Evolutionary conservation across 2,888 invertebrate genomes (phyloP), one percentile per base, ranked within the genome.

Genomic region (Metellina segmentata): DNA sequence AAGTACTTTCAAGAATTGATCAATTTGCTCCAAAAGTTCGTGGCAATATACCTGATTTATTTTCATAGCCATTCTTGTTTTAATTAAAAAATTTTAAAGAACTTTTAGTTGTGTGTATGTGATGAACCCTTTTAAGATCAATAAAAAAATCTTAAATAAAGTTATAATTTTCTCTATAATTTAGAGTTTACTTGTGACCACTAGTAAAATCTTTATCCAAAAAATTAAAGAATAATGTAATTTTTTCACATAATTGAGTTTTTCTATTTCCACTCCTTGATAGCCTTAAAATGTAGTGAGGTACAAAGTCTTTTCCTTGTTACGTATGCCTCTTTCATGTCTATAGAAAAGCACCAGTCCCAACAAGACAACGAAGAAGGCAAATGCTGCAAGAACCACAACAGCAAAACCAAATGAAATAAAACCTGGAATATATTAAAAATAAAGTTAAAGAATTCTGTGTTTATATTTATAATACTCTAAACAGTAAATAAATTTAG

Each of bases 331-430:
- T 91, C 77, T 77, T 48, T 79, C 83, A 34, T 87, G 70, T 53
- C 79, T 87, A 51, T 91, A 91, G 71, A 53, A 88, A 1, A 91
- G 8, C 16, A 87, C 72, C 16, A 91, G n/a, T 5, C 71, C 71
- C 48, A 91, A 77, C 48, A 91, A 34, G 20, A 61, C 6, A 51
- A 91, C n/a, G 49, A 91, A 91, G 8, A 87, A 52, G 16, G 69
- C 83, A 72, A 91, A 87, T 19, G 91, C 91, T n/a, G 78, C 6
- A 20, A 91, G 51, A 61, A 74, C 91, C 49, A 91, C 34, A 13
- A 91, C 6, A 69, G 72, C 72, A 83, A 69, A 87, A 9, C 91
- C 91, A 91, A 74, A 61, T 20, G 78, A 48, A 19, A 91, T 83
- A 8, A 19, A 7, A 49, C 91, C 91, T 91, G 61, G 19, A 89